Percentiles rank a stretch among this genome's conserved stretches.
Evolutionary conservation across 2,888 invertebrate species (phyloP).

Genomic region (Apamea epomidion): DNA sequence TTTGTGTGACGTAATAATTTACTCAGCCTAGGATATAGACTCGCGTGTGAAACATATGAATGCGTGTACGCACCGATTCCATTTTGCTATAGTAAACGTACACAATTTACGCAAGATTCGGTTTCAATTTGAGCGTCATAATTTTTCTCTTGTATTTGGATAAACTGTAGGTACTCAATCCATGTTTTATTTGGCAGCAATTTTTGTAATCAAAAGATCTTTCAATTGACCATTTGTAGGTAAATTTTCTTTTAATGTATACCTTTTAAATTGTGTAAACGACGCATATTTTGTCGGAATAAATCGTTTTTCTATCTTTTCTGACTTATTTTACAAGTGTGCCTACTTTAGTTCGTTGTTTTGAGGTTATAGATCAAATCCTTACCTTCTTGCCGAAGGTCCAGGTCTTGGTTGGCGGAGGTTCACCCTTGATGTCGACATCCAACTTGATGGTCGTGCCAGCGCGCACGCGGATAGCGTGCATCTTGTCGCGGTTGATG

Average conservation of each 20-base stretch:
- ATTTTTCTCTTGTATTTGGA: background rate
- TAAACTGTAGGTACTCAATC: background rate
- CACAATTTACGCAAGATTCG: background rate
- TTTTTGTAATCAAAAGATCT: background rate
- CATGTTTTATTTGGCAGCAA: background rate
- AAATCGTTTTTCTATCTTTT: background rate
- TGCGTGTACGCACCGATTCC: background rate
- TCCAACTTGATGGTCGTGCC: conserved; percentile 97
- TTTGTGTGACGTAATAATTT: background rate
- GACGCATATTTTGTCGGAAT: background rate
- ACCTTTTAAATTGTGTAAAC: background rate
- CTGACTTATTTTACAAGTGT: background rate
- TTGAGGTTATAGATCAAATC: background rate
- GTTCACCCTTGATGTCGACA: conserved; percentile 99
- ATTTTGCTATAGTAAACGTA: background rate
- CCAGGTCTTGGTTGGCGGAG: conserved; percentile 97
- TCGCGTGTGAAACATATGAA: background rate
- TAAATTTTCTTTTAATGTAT: background rate
- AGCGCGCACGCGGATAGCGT: conserved; percentile 96
- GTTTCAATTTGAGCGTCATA: background rate
- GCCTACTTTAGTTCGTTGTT: background rate
- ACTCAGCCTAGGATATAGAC: background rate
- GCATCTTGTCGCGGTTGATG: conserved; percentile 98
- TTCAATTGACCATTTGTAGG: background rate
- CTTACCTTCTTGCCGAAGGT: conserved; percentile 91